phyloP scores from a whole-genome alignment of 2,113 vertebrate genomes.

The Gadus macrocephalus region DNA sequence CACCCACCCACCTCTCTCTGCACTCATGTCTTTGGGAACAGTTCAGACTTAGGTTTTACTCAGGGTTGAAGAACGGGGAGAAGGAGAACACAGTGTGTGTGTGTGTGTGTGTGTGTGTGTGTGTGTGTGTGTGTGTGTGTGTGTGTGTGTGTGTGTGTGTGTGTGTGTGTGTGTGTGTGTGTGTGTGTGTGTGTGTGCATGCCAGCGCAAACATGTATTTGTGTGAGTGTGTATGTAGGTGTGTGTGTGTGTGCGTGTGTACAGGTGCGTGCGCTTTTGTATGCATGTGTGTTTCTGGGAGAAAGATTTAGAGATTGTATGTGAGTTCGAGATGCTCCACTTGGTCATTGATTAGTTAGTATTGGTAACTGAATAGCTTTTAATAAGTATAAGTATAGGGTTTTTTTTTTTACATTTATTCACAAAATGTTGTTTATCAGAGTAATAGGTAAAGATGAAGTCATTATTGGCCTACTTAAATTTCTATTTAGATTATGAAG shows the following conservation, averaged over 20 bases:
- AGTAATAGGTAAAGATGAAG: too few species aligned
- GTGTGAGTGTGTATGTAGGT: conserved; percentile 2
- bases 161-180: conserved; percentile 32
- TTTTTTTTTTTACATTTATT: too few species aligned
- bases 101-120: conserved; percentile 16
- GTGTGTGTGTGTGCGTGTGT: conserved; percentile 18
- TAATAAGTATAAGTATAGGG: too few species aligned
- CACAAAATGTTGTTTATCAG: too few species aligned
- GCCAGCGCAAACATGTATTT: conserved; percentile 28
- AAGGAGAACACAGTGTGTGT: conserved; percentile 53
- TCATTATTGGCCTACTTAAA: too few species aligned
- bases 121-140: conserved; percentile 6
- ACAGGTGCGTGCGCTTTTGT: conserved; percentile 28
- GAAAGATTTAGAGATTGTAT: conserved; percentile 15
- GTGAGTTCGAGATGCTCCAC: conserved; percentile 29
- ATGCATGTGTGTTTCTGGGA: conserved; percentile 31
- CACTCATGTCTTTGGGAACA: conserved; percentile 66
- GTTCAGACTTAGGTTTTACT: conserved; percentile 74
- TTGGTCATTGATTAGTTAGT: conserved; percentile 22
- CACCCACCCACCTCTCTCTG: conserved; percentile 46
- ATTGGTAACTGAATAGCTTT: neutral
- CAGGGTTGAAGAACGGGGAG: conserved; percentile 76
- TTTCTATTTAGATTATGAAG: too few species aligned
- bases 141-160: conserved; percentile 11
- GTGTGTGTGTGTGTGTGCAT: conserved; percentile 14